These are phyloP conservation scores for Hirundo rustica DNA, from an alignment of 2,797 vertebrate genomes.

Conservation along the genomic window DNA sequence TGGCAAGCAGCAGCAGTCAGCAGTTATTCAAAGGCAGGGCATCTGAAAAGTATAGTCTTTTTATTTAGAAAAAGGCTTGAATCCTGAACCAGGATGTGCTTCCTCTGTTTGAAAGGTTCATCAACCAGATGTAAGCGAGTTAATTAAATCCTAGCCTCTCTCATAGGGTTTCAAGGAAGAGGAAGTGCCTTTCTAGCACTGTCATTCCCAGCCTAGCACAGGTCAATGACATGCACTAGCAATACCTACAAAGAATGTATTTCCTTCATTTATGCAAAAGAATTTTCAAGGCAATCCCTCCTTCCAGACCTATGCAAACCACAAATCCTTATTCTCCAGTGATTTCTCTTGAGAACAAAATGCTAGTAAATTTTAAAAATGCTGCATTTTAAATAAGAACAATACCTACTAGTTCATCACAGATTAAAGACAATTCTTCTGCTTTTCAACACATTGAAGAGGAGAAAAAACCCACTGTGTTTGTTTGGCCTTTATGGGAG, in stretches of 20 bases:
- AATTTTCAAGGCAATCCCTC: not conserved
- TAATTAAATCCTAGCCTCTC: not conserved
- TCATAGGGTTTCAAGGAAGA: not conserved
- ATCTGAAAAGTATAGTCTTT: not conserved
- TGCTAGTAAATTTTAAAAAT: not conserved
- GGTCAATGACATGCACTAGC: not conserved
- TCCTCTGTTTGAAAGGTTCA: slow-evolving; percentile 14
- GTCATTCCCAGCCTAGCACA: not conserved
- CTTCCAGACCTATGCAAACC: not conserved
- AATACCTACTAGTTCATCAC: not conserved
- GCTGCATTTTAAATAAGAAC: not conserved
- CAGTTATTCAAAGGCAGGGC: not conserved
- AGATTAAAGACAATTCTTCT: not conserved
- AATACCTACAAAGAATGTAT: not conserved
- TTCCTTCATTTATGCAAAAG: not conserved
- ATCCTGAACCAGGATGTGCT: slow-evolving; percentile 6
- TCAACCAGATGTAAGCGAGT: not conserved
- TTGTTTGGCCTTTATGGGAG: not conserved
- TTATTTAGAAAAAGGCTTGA: not conserved
- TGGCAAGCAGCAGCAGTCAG: not conserved
- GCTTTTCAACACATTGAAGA: not conserved
- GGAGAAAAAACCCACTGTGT: not conserved
- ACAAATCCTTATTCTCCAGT: not conserved
- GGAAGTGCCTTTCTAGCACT: not conserved
- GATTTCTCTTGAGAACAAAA: not conserved